These are phyloP conservation scores for Psophia crepitans DNA, from an alignment of 2,113 vertebrate species.

Conservation along the genomic window DNA sequence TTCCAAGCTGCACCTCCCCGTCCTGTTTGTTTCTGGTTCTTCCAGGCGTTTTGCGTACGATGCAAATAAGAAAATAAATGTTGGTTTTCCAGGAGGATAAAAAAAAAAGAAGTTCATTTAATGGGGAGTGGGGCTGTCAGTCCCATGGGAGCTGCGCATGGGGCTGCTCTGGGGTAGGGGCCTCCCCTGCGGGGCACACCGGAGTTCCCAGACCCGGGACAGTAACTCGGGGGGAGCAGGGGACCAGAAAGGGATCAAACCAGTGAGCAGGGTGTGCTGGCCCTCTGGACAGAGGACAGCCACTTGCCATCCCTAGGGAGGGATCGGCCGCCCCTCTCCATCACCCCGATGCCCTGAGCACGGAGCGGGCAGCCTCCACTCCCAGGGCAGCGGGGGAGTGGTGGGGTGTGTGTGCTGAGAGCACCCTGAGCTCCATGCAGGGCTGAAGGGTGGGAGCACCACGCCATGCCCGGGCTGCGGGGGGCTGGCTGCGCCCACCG, in stretches of 20 bases:
- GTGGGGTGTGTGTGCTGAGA: no score
- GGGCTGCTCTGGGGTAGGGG: not conserved
- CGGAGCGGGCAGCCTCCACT: no score
- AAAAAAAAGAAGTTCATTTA: not conserved
- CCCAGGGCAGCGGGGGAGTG: not conserved
- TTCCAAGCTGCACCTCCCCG: not conserved
- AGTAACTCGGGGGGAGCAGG: not conserved
- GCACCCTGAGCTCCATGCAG: not conserved
- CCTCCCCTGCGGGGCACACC: not conserved
- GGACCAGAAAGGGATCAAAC: no score
- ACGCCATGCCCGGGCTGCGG: fast-evolving
- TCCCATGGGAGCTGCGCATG: fast-evolving
- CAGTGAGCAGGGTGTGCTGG: no score
- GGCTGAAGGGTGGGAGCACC: no score
- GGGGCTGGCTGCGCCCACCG: not conserved
- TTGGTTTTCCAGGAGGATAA: not conserved
- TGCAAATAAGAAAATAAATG: not conserved
- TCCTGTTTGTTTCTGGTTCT: not conserved
- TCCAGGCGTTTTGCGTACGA: not conserved
- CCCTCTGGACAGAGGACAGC: not conserved
- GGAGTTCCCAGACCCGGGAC: not conserved
- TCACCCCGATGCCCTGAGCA: not conserved
- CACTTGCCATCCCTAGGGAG: not conserved
- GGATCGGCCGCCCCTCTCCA: not conserved
- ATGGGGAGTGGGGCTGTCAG: not conserved